phyloP scores from a whole-genome alignment of 2,888 invertebrate species.

The Drosophila dives region DNA sequence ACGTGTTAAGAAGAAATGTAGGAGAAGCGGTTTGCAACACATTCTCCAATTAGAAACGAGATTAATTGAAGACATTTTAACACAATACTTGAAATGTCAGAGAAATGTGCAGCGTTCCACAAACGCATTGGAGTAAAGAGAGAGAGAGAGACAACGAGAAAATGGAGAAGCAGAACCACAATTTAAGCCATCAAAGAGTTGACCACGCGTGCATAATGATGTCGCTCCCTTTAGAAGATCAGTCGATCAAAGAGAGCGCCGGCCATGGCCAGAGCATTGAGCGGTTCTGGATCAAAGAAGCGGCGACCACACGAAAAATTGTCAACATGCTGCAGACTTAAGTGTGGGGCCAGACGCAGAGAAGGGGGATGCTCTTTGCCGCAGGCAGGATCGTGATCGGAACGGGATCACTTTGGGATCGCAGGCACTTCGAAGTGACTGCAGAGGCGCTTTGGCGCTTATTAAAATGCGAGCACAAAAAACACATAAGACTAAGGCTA shows the following conservation, averaged over 20 bases:
- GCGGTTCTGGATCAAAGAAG: conserved; percentile 67
- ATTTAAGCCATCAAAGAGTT: conserved; percentile 64
- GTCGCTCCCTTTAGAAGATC: conserved; percentile 78
- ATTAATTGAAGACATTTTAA: conserved; percentile 35
- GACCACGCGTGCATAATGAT: conserved; percentile 81
- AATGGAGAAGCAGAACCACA: conserved; percentile 18
- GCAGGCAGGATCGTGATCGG: conserved; percentile 40
- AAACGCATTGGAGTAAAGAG: conserved; percentile 16
- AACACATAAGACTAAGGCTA: conserved; percentile 19
- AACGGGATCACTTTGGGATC: conserved; percentile 36
- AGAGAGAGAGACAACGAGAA: conserved; percentile 5
- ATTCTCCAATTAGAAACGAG: conserved; percentile 16
- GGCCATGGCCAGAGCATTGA: conserved; percentile 39
- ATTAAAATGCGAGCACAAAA: conserved; percentile 63
- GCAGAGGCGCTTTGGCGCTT: conserved; percentile 70
- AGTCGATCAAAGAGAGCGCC: conserved; percentile 79
- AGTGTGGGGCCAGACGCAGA: conserved; percentile 15
- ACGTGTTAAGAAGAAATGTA: neutral
- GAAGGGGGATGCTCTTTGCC: conserved; percentile 20
- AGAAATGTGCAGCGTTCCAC: conserved; percentile 29
- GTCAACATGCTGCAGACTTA: conserved; percentile 73
- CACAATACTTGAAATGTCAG: conserved; percentile 32
- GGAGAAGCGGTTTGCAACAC: neutral
- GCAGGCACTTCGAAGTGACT: conserved; percentile 45
- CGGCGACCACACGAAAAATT: conserved; percentile 76